Percentiles rank a stretch among this genome's conserved stretches.
These are phyloP conservation scores for Drosophila meridionalis DNA, from an alignment of 2,888 invertebrate species.

Conservation along the genomic window DNA sequence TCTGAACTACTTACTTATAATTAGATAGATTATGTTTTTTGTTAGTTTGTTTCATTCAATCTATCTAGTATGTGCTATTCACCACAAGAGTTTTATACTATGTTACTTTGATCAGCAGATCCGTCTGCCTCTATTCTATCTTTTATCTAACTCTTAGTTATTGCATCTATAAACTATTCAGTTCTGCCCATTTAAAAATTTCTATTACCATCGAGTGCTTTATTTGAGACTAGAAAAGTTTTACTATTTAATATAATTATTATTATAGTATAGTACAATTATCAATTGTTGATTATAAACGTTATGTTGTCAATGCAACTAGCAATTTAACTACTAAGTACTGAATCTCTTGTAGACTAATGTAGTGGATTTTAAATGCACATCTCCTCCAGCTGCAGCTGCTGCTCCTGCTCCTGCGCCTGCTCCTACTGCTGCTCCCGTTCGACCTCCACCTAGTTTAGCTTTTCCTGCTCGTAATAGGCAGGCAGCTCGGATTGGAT, in stretches of 20 bases:
- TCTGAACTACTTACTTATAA: too few species aligned
- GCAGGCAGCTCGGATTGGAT: conserved; percentile 91
- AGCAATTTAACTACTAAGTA: conserved; percentile 61
- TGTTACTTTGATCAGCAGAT: too few species aligned
- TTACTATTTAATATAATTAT: conserved; percentile 46
- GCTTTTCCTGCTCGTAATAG: conserved; percentile 86
- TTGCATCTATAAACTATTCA: background rate
- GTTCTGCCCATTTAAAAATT: background rate
- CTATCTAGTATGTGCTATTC: too few species aligned
- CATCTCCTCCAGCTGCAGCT: conserved; percentile 7
- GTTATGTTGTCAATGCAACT: conserved; percentile 58
- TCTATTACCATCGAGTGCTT: conserved; percentile 29
- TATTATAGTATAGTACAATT: conserved; percentile 37
- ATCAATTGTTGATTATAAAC: conserved; percentile 48
- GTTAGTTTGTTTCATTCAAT: background rate
- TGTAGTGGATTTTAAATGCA: conserved; percentile 53
- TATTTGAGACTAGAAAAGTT: conserved; percentile 57
- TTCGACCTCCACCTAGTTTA: conserved; percentile 48
- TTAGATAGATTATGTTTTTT: background rate
- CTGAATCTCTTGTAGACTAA: conserved; percentile 19
- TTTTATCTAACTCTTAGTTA: background rate
- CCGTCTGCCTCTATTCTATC: background rate
- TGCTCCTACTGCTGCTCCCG: background rate
- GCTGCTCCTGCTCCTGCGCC: background rate
- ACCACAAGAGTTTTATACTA: too few species aligned